Conservation (phyloP, 2,797 vertebrate genomes). For the Intellagama lesueurii region DNA sequence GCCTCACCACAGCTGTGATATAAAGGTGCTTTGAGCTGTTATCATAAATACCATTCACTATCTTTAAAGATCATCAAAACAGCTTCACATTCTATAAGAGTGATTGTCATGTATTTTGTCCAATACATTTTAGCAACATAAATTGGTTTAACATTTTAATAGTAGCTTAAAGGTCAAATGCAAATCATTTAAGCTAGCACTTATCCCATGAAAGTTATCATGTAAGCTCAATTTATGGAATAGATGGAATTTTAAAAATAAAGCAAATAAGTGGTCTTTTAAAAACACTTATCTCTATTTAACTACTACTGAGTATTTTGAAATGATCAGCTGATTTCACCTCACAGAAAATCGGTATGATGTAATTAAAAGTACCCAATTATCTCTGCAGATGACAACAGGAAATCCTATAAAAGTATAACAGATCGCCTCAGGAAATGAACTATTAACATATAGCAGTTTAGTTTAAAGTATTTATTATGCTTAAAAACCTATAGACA, state of each 20-base stretch:
- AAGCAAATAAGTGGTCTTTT: neutral
- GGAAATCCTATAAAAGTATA: neutral
- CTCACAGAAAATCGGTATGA: neutral
- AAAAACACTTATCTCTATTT: constrained; percentile 47
- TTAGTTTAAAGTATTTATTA: neutral
- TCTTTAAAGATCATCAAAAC: constrained; percentile 89
- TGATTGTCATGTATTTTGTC: constrained; percentile 87
- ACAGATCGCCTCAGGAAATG: neutral
- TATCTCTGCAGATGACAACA: neutral
- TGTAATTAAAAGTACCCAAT: neutral
- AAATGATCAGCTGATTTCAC: neutral
- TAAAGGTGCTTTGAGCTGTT: constrained; percentile 86
- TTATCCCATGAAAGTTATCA: constrained; percentile 78
- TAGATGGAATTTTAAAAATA: constrained; percentile 52
- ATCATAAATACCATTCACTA: constrained; percentile 86
- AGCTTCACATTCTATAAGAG: constrained; percentile 83
- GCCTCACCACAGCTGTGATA: constrained; percentile 87
- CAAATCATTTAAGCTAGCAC: constrained; percentile 85
- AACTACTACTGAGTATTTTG: neutral
- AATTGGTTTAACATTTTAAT: constrained; percentile 88
- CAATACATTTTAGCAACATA: constrained; percentile 84
- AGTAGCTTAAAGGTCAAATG: constrained; percentile 92
- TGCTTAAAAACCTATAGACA: neutral
- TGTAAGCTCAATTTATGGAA: constrained; percentile 73
- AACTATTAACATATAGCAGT: neutral